Percentiles rank a stretch among this genome's conserved stretches.
Evolutionary conservation across 2,888 invertebrate genomes (phyloP).

Genomic region (Mycalesis mineus): DNA sequence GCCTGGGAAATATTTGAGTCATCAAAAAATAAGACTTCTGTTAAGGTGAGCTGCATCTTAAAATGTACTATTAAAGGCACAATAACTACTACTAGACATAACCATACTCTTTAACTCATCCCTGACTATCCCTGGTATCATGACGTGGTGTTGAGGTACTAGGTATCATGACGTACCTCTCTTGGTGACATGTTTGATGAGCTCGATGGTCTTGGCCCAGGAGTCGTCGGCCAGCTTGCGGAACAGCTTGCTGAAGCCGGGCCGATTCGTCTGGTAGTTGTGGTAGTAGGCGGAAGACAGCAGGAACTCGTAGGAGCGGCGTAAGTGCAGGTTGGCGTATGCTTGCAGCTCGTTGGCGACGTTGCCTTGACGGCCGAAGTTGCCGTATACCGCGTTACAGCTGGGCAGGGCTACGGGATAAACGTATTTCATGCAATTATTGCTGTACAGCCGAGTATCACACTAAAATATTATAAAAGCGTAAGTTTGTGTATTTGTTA

Average conservation of each 20-base stretch:
- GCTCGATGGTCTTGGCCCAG: conserved; percentile 84
- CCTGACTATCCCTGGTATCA: too few species aligned
- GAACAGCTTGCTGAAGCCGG: conserved; percentile 86
- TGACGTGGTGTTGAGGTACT: not conserved
- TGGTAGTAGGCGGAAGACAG: conserved; percentile 86
- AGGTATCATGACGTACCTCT: conserved; percentile 72
- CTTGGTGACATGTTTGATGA: conserved; percentile 87
- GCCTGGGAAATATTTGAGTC: too few species aligned
- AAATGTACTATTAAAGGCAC: too few species aligned
- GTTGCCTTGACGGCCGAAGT: conserved; percentile 70
- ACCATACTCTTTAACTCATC: too few species aligned
- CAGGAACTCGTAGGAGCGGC: conserved; percentile 86
- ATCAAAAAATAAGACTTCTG: too few species aligned
- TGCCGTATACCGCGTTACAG: conserved; percentile 83
- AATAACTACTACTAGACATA: too few species aligned
- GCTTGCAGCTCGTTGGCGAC: conserved; percentile 62
- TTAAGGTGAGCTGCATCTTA: too few species aligned
- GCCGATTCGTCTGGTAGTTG: conserved; percentile 85
- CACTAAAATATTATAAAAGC: too few species aligned
- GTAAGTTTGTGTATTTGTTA: too few species aligned
- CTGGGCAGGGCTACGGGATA: conserved; percentile 50
- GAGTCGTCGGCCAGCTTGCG: conserved; percentile 84
- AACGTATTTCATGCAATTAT: too few species aligned
- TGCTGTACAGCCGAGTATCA: too few species aligned
- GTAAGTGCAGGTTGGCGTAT: conserved; percentile 82